These are phyloP conservation scores for Fukomys damarensis DNA, from an alignment of 2,113 vertebrate species.

Conservation along the genomic window DNA sequence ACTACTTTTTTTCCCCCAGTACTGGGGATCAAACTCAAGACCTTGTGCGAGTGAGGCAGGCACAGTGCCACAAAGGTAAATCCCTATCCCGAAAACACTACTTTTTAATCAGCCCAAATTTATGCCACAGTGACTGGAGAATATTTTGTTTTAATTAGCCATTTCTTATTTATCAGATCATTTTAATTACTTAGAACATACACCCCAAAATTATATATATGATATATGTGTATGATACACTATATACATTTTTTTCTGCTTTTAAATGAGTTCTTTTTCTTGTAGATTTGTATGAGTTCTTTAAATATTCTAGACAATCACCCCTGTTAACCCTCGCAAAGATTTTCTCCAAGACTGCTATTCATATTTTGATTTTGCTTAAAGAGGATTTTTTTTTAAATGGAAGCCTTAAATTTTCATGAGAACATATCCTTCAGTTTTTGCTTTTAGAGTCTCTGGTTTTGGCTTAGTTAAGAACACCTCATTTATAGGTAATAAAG, in stretches of 20 bases:
- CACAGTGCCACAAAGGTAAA: too few species aligned
- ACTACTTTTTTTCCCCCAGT: too few species aligned
- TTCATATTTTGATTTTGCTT: background rate
- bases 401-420: background rate
- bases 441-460: background rate
- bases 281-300: background rate
- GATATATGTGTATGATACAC: background rate
- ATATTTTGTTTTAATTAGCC: conserved; percentile 24
- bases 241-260: background rate
- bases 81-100: background rate
- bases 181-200: background rate
- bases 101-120: background rate
- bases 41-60: too few species aligned
- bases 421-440: background rate
- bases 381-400: background rate
- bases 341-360: background rate
- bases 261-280: background rate
- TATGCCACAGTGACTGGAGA: background rate
- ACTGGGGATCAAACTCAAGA: too few species aligned
- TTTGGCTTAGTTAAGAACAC: background rate
- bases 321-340: background rate
- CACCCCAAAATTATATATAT: background rate
- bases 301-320: background rate
- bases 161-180: background rate
- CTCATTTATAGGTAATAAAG: background rate